These are phyloP conservation scores for Trichosurus vulpecula DNA, from an alignment of 2,797 vertebrate genomes.

Conservation along the genomic window DNA sequence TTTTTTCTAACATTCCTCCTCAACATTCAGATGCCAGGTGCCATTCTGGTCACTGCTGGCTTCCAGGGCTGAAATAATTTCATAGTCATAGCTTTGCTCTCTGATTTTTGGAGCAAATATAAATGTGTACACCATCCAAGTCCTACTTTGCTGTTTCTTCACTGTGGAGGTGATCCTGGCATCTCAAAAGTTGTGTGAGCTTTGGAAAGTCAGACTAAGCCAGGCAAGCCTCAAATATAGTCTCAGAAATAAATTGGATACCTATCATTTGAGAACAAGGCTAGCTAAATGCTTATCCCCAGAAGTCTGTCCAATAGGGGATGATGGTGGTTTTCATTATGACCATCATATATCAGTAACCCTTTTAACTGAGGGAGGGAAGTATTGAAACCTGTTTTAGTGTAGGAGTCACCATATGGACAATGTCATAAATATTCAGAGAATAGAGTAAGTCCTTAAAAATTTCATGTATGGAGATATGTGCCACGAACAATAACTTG, in stretches of 20 bases:
- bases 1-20: background rate
- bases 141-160: background rate
- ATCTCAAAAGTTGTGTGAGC: background rate
- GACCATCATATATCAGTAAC: background rate
- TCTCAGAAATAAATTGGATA: background rate
- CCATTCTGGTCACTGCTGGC: background rate
- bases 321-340: background rate
- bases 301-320: background rate
- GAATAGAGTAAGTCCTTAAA: background rate
- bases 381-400: background rate
- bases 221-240: background rate
- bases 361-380: background rate
- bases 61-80: slow-evolving; percentile 24
- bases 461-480: background rate
- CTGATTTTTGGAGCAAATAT: background rate
- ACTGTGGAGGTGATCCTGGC: background rate
- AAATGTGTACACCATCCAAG: background rate
- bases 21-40: background rate
- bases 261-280: background rate
- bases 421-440: background rate
- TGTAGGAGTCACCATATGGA: background rate
- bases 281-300: background rate
- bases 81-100: background rate
- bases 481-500: background rate
- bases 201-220: background rate